Conservation (phyloP, 1,140 invertebrate species). For the Anoplolepis gracilipes region DNA sequence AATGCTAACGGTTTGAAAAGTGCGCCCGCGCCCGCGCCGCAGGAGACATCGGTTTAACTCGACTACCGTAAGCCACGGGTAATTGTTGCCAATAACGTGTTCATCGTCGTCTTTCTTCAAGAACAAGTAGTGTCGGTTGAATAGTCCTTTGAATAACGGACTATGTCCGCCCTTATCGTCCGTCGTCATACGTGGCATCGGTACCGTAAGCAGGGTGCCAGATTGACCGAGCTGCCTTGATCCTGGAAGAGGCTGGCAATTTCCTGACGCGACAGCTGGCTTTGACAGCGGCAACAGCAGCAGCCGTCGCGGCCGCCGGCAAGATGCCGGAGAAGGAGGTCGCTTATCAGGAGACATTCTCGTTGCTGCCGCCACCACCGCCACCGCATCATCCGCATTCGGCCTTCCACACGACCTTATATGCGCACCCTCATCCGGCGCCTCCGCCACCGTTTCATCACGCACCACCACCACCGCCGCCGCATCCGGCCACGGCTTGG, state of each 20-base stretch:
- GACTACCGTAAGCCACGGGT: background rate
- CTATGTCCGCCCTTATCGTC: conserved; percentile 62
- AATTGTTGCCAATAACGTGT: background rate
- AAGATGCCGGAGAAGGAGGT: conserved; percentile 85
- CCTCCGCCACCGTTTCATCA: conserved; percentile 82
- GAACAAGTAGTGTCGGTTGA: background rate
- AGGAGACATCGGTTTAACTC: background rate
- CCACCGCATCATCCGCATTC: conserved; percentile 83
- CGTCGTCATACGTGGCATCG: conserved; percentile 38
- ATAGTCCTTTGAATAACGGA: conserved; percentile 46
- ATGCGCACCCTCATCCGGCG: conserved; percentile 81
- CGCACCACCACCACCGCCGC: conserved; percentile 79
- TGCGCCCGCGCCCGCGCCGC: too few relatives aligned
- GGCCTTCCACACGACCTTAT: conserved; percentile 84
- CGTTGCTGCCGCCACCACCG: conserved; percentile 82
- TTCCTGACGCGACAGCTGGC: conserved; percentile 56
- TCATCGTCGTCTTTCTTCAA: background rate
- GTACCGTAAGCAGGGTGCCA: conserved; percentile 61
- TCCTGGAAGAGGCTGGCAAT: conserved; percentile 64
- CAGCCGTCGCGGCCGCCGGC: conserved; percentile 31
- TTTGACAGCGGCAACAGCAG: conserved; percentile 48
- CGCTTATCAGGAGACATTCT: conserved; percentile 84
- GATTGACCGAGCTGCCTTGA: conserved; percentile 59
- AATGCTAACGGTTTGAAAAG: conserved; percentile 54
- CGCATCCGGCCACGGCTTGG: conserved; percentile 79